Evolutionary conservation across 2,113 vertebrate species (phyloP).

Genomic region (Rhinolophus sinicus): DNA sequence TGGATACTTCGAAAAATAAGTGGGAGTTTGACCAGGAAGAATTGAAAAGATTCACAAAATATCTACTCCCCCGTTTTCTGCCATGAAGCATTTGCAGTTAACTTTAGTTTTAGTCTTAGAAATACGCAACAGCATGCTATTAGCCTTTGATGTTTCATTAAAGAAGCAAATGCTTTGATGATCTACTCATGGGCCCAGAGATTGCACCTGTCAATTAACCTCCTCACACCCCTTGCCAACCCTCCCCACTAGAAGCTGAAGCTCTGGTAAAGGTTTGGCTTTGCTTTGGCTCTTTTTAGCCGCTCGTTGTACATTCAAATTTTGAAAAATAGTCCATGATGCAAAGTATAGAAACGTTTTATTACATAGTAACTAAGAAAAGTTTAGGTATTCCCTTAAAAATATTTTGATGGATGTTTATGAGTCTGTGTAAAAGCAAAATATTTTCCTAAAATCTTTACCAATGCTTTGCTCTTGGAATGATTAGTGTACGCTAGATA

Average conservation of each 20-base stretch:
- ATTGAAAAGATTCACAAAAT: slow-evolving; percentile 16
- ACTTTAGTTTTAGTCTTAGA: slow-evolving; percentile 41
- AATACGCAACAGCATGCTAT: not conserved
- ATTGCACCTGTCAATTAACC: not conserved
- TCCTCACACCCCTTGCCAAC: not conserved
- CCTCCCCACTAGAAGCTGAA: not conserved
- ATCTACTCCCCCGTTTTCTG: not conserved
- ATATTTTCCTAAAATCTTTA: not conserved
- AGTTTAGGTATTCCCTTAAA: not conserved
- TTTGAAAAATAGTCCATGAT: not conserved
- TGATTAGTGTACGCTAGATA: not conserved
- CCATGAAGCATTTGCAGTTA: not conserved
- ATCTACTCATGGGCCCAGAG: not conserved
- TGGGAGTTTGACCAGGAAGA: not conserved
- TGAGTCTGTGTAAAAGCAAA: not conserved
- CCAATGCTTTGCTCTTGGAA: not conserved
- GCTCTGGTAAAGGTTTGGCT: not conserved
- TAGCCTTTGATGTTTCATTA: slow-evolving; percentile 48
- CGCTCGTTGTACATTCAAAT: not conserved
- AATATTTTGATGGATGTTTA: not conserved
- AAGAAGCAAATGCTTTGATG: slow-evolving; percentile 50
- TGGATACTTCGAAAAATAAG: slow-evolving; percentile 1
- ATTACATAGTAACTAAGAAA: not conserved
- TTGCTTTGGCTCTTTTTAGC: not conserved
- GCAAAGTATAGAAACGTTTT: not conserved